Conservation (phyloP, 2,888 invertebrate genomes). For the Leistus spinibarbis region DNA sequence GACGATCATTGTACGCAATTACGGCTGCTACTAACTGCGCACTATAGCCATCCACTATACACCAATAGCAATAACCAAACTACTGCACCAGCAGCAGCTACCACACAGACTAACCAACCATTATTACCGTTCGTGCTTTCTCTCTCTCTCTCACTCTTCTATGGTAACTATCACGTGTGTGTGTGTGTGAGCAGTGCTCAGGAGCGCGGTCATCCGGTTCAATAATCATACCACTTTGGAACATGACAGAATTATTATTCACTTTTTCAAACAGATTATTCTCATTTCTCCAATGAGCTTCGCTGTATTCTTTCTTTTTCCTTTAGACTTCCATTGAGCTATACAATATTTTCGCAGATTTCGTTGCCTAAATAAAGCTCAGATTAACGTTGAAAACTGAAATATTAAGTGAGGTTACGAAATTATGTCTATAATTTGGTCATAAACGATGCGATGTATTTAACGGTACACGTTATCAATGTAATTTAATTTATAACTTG, state of each 20-base stretch:
- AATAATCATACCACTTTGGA: not conserved
- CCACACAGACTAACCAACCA: not conserved
- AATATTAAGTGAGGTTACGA: too few species aligned
- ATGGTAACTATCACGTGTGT: not conserved
- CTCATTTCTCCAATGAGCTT: not conserved
- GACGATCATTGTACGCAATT: slow-evolving; percentile 24
- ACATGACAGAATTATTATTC: not conserved
- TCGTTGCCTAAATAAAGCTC: too few species aligned
- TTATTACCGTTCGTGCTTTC: not conserved
- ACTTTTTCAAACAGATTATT: not conserved
- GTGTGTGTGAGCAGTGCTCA: not conserved
- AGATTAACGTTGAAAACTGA: too few species aligned
- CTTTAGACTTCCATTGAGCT: too few species aligned
- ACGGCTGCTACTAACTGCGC: not conserved
- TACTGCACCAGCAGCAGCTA: not conserved
- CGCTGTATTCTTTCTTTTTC: not conserved
- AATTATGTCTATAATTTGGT: too few species aligned
- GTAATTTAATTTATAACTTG: not conserved
- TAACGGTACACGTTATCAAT: not conserved
- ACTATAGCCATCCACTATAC: not conserved
- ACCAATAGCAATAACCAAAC: not conserved
- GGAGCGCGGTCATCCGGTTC: not conserved
- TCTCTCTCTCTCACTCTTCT: not conserved
- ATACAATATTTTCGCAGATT: too few species aligned
- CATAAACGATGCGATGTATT: not conserved